Base-by-base conservation (phyloP, 1,140 invertebrate genomes). In the Drosophila mayri region DNA sequence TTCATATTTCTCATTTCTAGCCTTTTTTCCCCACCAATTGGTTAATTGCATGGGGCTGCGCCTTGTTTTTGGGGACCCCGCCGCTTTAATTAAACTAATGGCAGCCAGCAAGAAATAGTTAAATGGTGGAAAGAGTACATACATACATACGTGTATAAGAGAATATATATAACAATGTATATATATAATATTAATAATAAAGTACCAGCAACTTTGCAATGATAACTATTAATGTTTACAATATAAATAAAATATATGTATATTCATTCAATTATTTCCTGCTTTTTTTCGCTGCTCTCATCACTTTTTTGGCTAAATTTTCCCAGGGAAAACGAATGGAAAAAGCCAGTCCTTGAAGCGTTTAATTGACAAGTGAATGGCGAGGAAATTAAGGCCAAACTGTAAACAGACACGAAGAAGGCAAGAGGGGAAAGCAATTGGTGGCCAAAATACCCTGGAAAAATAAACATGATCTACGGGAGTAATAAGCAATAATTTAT, bases 311-410 rank as follows among this genome's bases (percentile, higher is more conserved):
- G 28, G 11, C 3, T 20, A 8, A 22, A 3, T 35, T 35, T 52
- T 52, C 1, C 8, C 4, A 35, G 50, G 18, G 14, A 20, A 54
- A 52, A 22, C 30, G 12, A 37, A 37, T 37, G 50, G 18, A 18
- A 30, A 72, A 63, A 58, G 63, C 46, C 61, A 49, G 80, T 72
- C 83, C 79, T 87, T 87, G 83, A 87, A 75, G 70, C 57, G 66
- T 70, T 81, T 88, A 88, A 88, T 88, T 88, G 85, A 88, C 85
- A 81, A 78, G 83, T 65, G 85, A 87, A 81, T 75, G 73, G 59
- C 54, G 80, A 81, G 68, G 60, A 76, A 83, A 81, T 88, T 87
- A 81, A 73, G 80, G 63, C 76, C 73, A 54, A 54, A 54, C 7
- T 54, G 50, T 37, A 54, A 54, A 64, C 79, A 87, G 63, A 64